Base-by-base conservation (phyloP, 2,888 invertebrate genomes). In the Idaea dimidiata region DNA sequence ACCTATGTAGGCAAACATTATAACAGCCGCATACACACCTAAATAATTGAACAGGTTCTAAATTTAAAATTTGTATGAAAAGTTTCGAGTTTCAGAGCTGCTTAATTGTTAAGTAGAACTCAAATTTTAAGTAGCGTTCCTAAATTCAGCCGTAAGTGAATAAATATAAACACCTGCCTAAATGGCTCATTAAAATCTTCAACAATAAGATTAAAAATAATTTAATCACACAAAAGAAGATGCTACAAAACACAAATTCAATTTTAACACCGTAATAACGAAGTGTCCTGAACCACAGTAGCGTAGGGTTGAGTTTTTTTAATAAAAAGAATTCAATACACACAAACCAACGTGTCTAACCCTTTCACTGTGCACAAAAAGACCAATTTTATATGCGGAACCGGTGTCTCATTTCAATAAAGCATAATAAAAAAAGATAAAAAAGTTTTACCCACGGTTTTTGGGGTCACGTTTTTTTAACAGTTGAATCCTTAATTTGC, bases 351-450 rank as follows among this genome's bases (percentile, higher is more conserved):
- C 79, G 82, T 78, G 78, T 81, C 79, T 83, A 86, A 88, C 88
- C 88, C 88, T 88, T 88, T 84, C 84, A 78, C 72, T 69, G 74
- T 65, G 67, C 72, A 84, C 81, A 86, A 90, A 91, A 91, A 88
- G 86, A 87, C 85, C 91, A 88, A 92, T 92, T 92, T 91, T 87
- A 83, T 88, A 90, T 90, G 86, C 91, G 80, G 79, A 84, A 83
- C 87, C 86, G 88, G 93, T 93, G 89, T 93, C 93, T 92, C 90
- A 87, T 93, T 93, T 91, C 93, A 91, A 91, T 90, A 90, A 87
- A 77, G 83, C 80, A 81, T 84, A 87, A 86, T 85, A 82, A 85
- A 85, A 88, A 87, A 86, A 87, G 87, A 89, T 88, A 89, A 88
- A 89, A 88, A 79, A 76, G 86, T 89, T 89, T 89, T 91, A 91